Evolutionary conservation across 2,797 vertebrate genomes (phyloP), one percentile per base, ranked within the genome.

Genomic region (Podarcis siculus): DNA sequence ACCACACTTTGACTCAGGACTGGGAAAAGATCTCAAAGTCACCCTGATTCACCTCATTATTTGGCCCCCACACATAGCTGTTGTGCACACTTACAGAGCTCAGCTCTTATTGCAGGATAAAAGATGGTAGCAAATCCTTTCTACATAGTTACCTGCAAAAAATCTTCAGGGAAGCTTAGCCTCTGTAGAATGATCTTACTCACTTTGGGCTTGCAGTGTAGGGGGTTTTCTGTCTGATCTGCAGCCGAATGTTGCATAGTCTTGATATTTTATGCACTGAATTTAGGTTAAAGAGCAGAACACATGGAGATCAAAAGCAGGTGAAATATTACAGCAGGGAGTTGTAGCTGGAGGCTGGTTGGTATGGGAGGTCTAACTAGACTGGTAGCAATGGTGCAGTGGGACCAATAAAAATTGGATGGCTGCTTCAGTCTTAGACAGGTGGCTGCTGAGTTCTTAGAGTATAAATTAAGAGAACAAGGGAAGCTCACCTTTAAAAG

Each of bases 401-500:
- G 3, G n/a, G 87, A 91, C 88, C 85, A 64, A 83, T 92, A 87
- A 94, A 89, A 89, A 2, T 42, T 27, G 35, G 15, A 82, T 86
- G 82, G 35, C 19, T 92, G 83, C 83, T 89, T 92, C 78, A 67
- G 21, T 10, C 49, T 89, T 39, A 91, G 87, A 78, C 86, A 89
- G 19, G 69, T 94, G 82, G 77, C 86, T 94, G 75, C 67, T 89
- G 85, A 92, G 86, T 86, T 92, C 79, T 86, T 85, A 19, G 9
- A 30, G 49, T 66, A 71, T 79, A 94, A 87, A 91, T 90, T 91
- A 91, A 89, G 61, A 90, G 15, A 88, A 87, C 88, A 89, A 91
- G 86, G 89, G 91, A 89, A 91, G 67, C 6, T 92, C 83, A 88
- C 83, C 76, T 95, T 93, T 94, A 86, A 91, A 94, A 69, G 0